Percentiles rank a stretch among this genome's conserved stretches.
These are phyloP conservation scores for Caloenas nicobarica DNA, from an alignment of 2,113 vertebrate genomes.

Conservation along the genomic window DNA sequence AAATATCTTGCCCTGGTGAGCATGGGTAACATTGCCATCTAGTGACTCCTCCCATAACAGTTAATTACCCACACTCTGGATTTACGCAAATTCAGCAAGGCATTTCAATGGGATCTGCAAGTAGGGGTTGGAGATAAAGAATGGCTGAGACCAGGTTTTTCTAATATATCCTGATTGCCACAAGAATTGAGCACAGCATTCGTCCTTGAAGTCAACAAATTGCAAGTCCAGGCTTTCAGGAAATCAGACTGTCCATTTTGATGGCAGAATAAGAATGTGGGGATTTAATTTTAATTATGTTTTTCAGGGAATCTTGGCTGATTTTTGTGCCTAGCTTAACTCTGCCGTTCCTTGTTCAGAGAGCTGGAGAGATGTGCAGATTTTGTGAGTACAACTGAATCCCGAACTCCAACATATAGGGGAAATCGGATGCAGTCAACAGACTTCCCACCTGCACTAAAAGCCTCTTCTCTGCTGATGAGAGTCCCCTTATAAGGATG, in stretches of 20 bases:
- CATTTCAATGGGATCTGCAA: neutral
- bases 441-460: neutral
- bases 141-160: neutral
- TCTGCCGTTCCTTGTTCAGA: neutral
- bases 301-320: neutral
- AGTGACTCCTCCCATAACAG: constrained; percentile 31
- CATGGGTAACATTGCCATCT: constrained; percentile 31
- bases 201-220: neutral
- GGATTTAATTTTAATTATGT: neutral
- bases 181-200: neutral
- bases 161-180: neutral
- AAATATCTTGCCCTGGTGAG: neutral
- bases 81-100: neutral
- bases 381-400: neutral
- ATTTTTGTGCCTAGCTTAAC: neutral
- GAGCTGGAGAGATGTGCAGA: neutral
- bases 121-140: neutral
- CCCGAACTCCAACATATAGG: neutral
- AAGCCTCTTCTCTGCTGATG: neutral
- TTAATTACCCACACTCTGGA: neutral
- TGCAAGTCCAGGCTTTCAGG: neutral
- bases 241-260: neutral
- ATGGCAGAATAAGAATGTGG: neutral
- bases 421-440: neutral
- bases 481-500: neutral